These are phyloP conservation scores for Ficedula albicollis DNA, from an alignment of 2,797 vertebrate genomes.

Conservation along the genomic window DNA sequence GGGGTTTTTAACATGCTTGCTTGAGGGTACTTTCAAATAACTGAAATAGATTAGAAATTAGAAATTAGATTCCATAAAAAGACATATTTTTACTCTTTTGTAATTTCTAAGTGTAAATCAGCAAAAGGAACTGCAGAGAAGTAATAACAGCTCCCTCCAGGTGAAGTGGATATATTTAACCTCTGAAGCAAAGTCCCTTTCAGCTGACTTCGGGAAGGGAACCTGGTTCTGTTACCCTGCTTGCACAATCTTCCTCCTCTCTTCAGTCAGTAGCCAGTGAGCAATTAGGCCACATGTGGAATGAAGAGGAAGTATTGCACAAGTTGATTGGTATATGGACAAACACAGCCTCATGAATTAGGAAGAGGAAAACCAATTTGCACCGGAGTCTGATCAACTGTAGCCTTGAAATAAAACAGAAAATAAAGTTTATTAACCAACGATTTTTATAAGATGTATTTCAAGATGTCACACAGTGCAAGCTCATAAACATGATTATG, in stretches of 20 bases:
- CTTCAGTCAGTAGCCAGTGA: not conserved
- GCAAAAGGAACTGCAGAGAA: not conserved
- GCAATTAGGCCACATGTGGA: not conserved
- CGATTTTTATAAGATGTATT: not conserved
- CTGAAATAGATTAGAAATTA: not conserved
- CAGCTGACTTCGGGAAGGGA: not conserved
- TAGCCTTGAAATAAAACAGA: not conserved
- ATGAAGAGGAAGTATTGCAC: not conserved
- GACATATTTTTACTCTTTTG: not conserved
- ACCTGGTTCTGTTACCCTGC: not conserved
- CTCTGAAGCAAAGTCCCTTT: not conserved
- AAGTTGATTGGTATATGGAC: not conserved
- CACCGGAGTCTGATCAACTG: not conserved
- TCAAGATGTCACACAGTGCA: not conserved
- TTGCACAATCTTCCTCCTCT: not conserved
- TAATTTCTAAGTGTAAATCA: not conserved
- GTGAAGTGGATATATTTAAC: not conserved
- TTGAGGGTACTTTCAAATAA: not conserved
- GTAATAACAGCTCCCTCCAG: not conserved
- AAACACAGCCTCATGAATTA: not conserved
- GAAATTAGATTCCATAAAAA: not conserved
- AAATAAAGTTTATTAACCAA: not conserved
- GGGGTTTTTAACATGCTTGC: not conserved
- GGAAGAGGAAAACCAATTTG: not conserved
- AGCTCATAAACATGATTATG: not conserved